Evolutionary conservation across 2,113 vertebrate species (phyloP), one percentile per base, ranked within the genome.

Genomic region (Tyrannus savana): DNA sequence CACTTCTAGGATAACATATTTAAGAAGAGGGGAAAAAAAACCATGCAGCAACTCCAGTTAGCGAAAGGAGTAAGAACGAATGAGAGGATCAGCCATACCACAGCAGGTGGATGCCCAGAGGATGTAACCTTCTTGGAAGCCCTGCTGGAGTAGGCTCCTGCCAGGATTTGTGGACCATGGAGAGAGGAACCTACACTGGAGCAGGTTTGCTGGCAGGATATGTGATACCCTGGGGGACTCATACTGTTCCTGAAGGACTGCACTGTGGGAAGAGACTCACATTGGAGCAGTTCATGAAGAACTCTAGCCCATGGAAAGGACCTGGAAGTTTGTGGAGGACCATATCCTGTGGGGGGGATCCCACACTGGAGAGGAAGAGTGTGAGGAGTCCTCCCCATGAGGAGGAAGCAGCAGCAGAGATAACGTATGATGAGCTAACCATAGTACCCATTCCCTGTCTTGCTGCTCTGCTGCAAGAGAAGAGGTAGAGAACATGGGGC

Each of bases 321-420:
- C 10, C 1, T 13, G 47, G 31, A 73, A 37, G 6, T 28, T 24
- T 14, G 9, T 4, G 23, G 19, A 42, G 12, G 12, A 8, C 9
- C 7, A 5, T 37, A 23, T 46, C 17, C 30, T 9, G 2, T 19
- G 5, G 4, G 7, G 16, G 7, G 14, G 10, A 67, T 12, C 5
- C 10, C 14, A 28, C 7, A 16, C 3, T 7, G 31, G 22, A 74
- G 30, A 9, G 18, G 53, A 69, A 69, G 19, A 62, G 9, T 30
- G 14, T 25, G 42, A 62, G 8, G 14, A 69, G 23, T 30, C 28
- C 8, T 50, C 27, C 5, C 16, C 11, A 10, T 3, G 2, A 56
- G 1, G 17, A 46, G 0, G 1, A 39, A 63, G 42, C 4, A 69
- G 7, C 28, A 10, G 28, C 8, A 16, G 42, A 25, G 17, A 46